A percentile compares a stretch with the other conserved stretches of the same genome.
Evolutionary conservation across 2,113 vertebrate genomes (phyloP).

Genomic region (Petromus typicus): DNA sequence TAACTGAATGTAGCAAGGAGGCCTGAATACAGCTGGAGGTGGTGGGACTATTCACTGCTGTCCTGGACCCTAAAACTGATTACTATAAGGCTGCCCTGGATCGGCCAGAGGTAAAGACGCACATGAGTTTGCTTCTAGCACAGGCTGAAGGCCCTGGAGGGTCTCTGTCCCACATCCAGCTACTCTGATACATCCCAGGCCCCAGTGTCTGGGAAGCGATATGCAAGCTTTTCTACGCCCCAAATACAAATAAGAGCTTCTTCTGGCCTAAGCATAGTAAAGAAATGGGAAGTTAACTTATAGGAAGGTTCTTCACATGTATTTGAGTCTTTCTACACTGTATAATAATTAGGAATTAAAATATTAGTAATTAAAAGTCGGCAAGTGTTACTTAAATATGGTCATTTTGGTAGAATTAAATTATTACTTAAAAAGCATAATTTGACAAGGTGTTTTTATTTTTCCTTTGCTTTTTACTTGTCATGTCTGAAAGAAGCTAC

Average conservation of each 20-base stretch:
- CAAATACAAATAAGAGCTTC: background rate
- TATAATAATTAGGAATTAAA: background rate
- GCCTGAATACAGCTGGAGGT: background rate
- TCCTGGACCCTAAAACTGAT: background rate
- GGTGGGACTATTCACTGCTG: background rate
- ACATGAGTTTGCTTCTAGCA: background rate
- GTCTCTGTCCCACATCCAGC: too few relatives aligned
- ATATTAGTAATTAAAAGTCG: background rate
- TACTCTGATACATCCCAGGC: background rate
- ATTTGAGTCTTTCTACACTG: background rate
- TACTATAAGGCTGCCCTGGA: fast-evolving
- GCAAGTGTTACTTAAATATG: background rate
- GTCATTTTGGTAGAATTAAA: background rate
- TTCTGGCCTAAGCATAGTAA: background rate
- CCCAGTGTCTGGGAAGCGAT: background rate
- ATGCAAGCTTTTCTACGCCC: background rate
- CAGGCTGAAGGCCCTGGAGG: background rate
- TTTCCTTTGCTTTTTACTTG: background rate
- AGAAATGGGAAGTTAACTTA: background rate
- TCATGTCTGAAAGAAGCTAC: background rate
- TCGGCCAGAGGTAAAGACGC: background rate
- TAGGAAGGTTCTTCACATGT: background rate
- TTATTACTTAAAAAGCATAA: background rate
- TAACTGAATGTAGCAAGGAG: background rate
- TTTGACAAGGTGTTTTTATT: background rate